phyloP scores from a whole-genome alignment of 1,140 invertebrate species.

The Pogonus chalceus region DNA sequence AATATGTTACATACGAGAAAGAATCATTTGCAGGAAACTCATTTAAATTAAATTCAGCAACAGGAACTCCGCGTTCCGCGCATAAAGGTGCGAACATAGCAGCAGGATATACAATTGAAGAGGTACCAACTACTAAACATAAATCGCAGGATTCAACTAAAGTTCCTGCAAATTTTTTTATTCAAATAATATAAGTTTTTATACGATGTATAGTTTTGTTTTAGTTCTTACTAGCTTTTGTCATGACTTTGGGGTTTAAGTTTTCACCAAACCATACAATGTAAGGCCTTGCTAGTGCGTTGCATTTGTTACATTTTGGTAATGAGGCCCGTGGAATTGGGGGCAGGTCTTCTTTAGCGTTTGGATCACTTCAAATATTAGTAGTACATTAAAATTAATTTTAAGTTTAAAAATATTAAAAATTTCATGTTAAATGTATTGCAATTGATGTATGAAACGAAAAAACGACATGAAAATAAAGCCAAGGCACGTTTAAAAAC shows the following conservation, averaged over 20 bases:
- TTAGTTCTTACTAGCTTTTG: conserved; percentile 46
- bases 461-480: too few relatives aligned
- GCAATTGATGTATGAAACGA: too few relatives aligned
- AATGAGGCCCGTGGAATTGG: conserved; percentile 55
- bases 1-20: conserved; percentile 46
- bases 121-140: conserved; percentile 78
- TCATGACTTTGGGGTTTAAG: conserved; percentile 53
- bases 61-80: conserved; percentile 62
- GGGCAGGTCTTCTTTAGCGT: conserved; percentile 37
- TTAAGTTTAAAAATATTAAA: too few relatives aligned
- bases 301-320: conserved; percentile 65
- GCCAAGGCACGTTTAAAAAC: too few relatives aligned
- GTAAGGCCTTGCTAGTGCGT: conserved; percentile 66
- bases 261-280: conserved; percentile 89
- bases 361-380: conserved; percentile 41
- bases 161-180: too few relatives aligned
- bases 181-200: conserved; percentile 20
- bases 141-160: conserved; percentile 66
- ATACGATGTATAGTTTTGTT: neutral
- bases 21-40: conserved; percentile 56
- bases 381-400: too few relatives aligned
- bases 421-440: too few relatives aligned
- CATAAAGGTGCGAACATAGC: conserved; percentile 83
- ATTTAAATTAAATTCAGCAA: conserved; percentile 87
- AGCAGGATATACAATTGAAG: conserved; percentile 84